Percentiles rank a stretch among this genome's conserved stretches.
Conservation (phyloP, 2,888 invertebrate genomes). For the Conus canariensis region DNA sequence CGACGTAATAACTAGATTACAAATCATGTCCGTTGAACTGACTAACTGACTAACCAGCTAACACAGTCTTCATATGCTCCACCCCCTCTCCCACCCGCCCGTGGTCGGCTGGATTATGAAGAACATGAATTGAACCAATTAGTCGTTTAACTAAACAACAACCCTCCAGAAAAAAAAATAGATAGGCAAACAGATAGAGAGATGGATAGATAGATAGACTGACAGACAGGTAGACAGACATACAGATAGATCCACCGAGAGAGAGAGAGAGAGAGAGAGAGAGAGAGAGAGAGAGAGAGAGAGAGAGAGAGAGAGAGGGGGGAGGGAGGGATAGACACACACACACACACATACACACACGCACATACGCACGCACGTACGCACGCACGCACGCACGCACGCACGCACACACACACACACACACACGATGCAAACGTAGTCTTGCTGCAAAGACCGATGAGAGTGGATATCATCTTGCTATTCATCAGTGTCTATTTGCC, state of each 20-base stretch:
- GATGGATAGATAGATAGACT: background rate
- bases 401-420: background rate
- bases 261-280: constrained; percentile 18
- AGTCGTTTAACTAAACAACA: too few relatives aligned
- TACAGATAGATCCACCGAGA: background rate
- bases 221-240: background rate
- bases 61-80: too few relatives aligned
- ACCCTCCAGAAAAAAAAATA: background rate
- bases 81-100: too few relatives aligned
- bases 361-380: background rate
- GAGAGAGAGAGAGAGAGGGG: background rate
- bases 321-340: too few relatives aligned
- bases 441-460: too few relatives aligned
- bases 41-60: too few relatives aligned
- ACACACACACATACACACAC: background rate
- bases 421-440: background rate
- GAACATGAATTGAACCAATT: too few relatives aligned
- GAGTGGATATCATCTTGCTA: too few relatives aligned
- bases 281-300: constrained; percentile 11
- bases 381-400: background rate
- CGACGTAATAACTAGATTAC: too few relatives aligned
- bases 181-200: background rate
- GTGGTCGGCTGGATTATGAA: too few relatives aligned
- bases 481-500: too few relatives aligned
- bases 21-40: too few relatives aligned